These are phyloP conservation scores for Gobius niger DNA, from an alignment of 2,113 vertebrate genomes.

Conservation along the genomic window DNA sequence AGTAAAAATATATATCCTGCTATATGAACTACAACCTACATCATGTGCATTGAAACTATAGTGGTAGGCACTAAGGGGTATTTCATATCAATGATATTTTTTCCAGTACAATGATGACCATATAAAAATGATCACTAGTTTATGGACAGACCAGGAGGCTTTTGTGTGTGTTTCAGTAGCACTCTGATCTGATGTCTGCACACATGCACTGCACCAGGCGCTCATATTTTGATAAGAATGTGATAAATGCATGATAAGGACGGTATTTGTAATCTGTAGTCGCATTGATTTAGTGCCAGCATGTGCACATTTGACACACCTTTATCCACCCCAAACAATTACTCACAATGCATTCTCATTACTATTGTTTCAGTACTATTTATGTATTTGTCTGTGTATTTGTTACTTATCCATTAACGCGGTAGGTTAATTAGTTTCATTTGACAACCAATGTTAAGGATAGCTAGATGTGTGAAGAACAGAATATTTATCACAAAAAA, in stretches of 20 bases:
- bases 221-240: constrained; percentile 70
- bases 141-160: constrained; percentile 49
- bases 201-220: constrained; percentile 44
- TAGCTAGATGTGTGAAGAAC: too few relatives aligned
- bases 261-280: constrained; percentile 66
- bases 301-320: constrained; percentile 32
- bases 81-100: not conserved
- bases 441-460: too few relatives aligned
- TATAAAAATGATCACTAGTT: constrained; percentile 56
- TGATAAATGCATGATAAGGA: constrained; percentile 69
- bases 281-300: constrained; percentile 69
- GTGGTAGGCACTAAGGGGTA: not conserved
- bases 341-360: constrained; percentile 34
- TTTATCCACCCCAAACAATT: constrained; percentile 35
- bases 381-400: too few relatives aligned
- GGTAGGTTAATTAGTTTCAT: too few relatives aligned
- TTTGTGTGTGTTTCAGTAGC: constrained; percentile 71
- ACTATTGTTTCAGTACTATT: not conserved
- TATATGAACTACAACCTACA: not conserved
- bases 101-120: constrained; percentile 25
- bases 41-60: not conserved
- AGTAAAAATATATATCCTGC: not conserved
- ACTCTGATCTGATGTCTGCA: constrained; percentile 51
- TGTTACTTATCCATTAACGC: not conserved
- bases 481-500: too few relatives aligned